These are phyloP conservation scores for Papilio gigon DNA, from an alignment of 2,888 invertebrate species.

Conservation along the genomic window DNA sequence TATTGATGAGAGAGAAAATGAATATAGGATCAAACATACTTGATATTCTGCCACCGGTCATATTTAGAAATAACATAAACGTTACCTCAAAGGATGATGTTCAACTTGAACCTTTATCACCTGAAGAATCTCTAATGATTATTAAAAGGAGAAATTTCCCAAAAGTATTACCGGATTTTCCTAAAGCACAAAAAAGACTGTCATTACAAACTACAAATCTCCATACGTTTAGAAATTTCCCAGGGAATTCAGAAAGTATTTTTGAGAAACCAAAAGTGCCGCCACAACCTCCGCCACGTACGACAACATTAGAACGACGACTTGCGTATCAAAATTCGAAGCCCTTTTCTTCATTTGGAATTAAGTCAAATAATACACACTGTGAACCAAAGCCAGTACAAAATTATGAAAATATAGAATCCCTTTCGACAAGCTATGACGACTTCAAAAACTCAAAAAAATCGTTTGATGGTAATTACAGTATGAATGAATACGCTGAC, in stretches of 20 bases:
- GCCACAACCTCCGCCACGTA: constrained; percentile 89
- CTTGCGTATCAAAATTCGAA: constrained; percentile 73
- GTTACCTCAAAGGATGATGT: constrained; percentile 87
- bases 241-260: constrained; percentile 61
- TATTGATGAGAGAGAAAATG: constrained; percentile 63
- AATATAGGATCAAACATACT: constrained; percentile 56
- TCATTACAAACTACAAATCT: constrained; percentile 83
- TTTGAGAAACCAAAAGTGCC: constrained; percentile 76
- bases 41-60: constrained; percentile 72
- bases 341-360: constrained; percentile 69
- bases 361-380: constrained; percentile 57
- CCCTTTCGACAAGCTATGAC: constrained; percentile 23
- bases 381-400: constrained; percentile 51
- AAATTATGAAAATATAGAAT: constrained; percentile 70
- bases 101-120: constrained; percentile 73
- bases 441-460: constrained; percentile 45
- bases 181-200: constrained; percentile 82
- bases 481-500: constrained; percentile 49
- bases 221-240: constrained; percentile 68
- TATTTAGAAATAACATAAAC: constrained; percentile 85
- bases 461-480: constrained; percentile 56
- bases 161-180: constrained; percentile 92
- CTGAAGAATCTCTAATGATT: constrained; percentile 87
- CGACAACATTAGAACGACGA: constrained; percentile 85
- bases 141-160: constrained; percentile 91